Evolutionary conservation across 2,113 vertebrate genomes (phyloP).

Genomic region (Forbesichthys papilliferus): DNA sequence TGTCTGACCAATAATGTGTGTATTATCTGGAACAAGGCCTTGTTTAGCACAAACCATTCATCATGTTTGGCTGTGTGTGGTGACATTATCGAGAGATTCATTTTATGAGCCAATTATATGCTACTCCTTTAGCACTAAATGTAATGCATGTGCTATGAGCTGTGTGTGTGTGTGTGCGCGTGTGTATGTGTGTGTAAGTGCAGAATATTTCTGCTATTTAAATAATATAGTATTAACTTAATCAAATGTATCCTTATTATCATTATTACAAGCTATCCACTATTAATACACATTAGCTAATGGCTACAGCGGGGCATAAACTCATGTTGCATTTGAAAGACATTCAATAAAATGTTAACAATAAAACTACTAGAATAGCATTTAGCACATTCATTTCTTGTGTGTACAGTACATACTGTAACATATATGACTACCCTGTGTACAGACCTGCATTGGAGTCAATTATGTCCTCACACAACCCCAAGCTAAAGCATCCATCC

Average conservation of each 20-base stretch:
- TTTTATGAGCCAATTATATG: constrained; percentile 38
- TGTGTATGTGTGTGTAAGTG: constrained; percentile 24
- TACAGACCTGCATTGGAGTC: no score
- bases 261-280: no score
- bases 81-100: constrained; percentile 34
- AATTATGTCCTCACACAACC: not conserved
- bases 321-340: no score
- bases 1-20: not conserved
- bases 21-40: not conserved
- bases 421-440: no score
- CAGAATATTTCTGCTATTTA: not conserved
- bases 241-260: no score
- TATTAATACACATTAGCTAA: no score
- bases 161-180: constrained; percentile 26
- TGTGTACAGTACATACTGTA: no score
- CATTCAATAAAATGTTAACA: no score
- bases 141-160: constrained; percentile 14
- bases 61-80: constrained; percentile 12
- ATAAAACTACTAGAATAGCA: no score
- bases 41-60: not conserved
- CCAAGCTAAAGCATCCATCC: constrained; percentile 46
- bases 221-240: no score
- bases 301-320: no score
- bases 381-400: no score
- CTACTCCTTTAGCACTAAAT: constrained; percentile 22